Percentiles rank a stretch among this genome's conserved stretches.
Evolutionary conservation across 2,797 vertebrate species (phyloP).

Genomic region (Amblyraja radiata): DNA sequence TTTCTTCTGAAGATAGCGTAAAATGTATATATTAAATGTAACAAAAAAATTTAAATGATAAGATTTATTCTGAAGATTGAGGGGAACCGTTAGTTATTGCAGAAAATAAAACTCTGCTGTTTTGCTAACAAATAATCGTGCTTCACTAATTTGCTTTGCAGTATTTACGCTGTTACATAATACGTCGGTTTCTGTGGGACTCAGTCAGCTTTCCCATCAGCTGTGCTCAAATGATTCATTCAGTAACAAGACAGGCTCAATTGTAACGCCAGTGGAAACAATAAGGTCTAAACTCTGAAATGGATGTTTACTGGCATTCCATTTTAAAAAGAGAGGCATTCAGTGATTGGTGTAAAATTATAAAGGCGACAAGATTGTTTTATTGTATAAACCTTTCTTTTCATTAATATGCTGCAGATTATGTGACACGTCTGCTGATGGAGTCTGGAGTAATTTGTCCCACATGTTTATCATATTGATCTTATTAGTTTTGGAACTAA

Average conservation of each 20-base stretch:
- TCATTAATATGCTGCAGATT: background rate
- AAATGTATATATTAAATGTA: conserved; percentile 31
- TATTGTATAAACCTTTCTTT: background rate
- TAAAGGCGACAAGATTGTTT: conserved; percentile 17
- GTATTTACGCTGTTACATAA: conserved; percentile 46
- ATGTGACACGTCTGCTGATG: background rate
- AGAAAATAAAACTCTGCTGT: background rate
- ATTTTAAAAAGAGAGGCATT: conserved; percentile 42
- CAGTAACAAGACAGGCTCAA: conserved; percentile 45
- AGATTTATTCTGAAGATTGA: background rate
- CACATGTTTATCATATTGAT: background rate
- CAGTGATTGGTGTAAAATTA: conserved; percentile 39
- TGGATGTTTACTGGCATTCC: conserved; percentile 47
- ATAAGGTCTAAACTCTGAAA: conserved; percentile 45
- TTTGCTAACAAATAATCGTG: background rate
- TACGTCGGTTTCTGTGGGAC: conserved; percentile 43
- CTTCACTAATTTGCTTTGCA: conserved; percentile 39
- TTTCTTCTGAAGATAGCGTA: background rate
- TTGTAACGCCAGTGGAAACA: conserved; percentile 56
- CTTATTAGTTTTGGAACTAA: background rate
- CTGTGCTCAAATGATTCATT: conserved; percentile 46
- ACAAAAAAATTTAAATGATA: background rate
- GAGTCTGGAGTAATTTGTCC: background rate
- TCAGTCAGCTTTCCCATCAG: conserved; percentile 47
- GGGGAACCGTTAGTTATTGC: background rate